Conservation (phyloP, 2,113 vertebrate genomes). For the Sinocyclocheilus maitianheensis region DNA sequence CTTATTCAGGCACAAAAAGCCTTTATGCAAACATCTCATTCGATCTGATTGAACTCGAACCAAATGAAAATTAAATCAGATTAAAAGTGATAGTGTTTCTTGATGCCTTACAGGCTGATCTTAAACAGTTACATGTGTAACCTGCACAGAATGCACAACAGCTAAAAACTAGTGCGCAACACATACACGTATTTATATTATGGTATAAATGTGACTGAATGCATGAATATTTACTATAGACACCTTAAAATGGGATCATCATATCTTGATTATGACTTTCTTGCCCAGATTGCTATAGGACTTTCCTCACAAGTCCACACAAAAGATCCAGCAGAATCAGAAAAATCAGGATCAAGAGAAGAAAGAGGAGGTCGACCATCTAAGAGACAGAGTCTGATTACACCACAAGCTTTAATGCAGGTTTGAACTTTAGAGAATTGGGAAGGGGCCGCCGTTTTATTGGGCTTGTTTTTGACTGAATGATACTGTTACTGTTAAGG, state of each 20-base stretch:
- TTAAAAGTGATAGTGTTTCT: no score
- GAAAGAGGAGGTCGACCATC: constrained; percentile 58
- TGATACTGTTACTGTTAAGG: background rate
- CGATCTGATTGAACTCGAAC: no score
- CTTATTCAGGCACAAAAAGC: no score
- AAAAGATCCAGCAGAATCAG: constrained; percentile 67
- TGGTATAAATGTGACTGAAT: no score
- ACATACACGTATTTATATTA: no score
- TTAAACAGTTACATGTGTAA: constrained; percentile 80
- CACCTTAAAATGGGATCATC: no score
- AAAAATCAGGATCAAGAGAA: constrained; percentile 68
- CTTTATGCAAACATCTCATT: no score
- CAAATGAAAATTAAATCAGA: no score
- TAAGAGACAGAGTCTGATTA: constrained; percentile 61
- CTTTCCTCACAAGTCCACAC: constrained; percentile 64
- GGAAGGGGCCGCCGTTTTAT: constrained; percentile 25
- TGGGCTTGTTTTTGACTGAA: background rate
- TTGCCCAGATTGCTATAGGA: constrained; percentile 65
- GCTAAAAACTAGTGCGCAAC: no score
- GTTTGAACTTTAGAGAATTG: constrained; percentile 50
- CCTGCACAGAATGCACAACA: constrained; percentile 73
- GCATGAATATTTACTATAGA: no score
- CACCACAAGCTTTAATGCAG: constrained; percentile 23
- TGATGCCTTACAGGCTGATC: constrained; percentile 61
- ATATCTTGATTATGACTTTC: no score